Base-by-base conservation (phyloP, 2,888 invertebrate species). In the Fragum whitleyi region DNA sequence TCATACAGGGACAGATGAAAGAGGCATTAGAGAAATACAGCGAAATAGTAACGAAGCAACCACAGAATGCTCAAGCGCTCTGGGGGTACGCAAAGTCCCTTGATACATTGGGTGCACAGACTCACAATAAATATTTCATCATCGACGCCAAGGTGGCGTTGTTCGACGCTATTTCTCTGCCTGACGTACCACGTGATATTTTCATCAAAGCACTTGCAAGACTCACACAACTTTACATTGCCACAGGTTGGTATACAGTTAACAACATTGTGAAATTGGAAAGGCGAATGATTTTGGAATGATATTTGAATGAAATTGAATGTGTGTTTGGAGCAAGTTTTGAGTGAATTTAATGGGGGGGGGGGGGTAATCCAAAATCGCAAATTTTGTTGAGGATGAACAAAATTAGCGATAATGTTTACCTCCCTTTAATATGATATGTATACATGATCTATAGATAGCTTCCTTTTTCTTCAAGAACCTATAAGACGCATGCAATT, bases 141-240 rank as follows among this genome's bases (percentile, higher is more conserved):
- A 32, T 9, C 6, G 62, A 62, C 2, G 32, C 62, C 16, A 36
- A 28, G 9, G 16, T 29, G 5, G 36, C 28, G 1, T 28, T 62
- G 62, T 36, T 28, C 32, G 62, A 62, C 32, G 36, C 32, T 36
- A 62, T 62, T 7, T 28, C 36, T 16, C 14, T 32, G 9, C 62
- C 62, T 32, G 62, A 62, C 7, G 36, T 62, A 21, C 29, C 62
- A 32, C 62, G 32, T 32, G 62, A 32, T 19, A n/a, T 62, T 3
- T 28, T 32, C 11, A 29, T 16, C 16, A n/a, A 28, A n/a, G 36
- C 28, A 16, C 3, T 62, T 0, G 7, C n/a, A 32, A 6, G n/a
- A 36, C 62, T 62, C 9, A 62, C 62, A 32, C 32, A 62, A n/a
- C 57, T 57, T 1, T 57, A 57, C 19, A 28, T 47, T 47, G 5